Evolutionary conservation across 2,797 vertebrate genomes (phyloP), one percentile per base, ranked within the genome.

Genomic region (Neosalanx taihuensis): DNA sequence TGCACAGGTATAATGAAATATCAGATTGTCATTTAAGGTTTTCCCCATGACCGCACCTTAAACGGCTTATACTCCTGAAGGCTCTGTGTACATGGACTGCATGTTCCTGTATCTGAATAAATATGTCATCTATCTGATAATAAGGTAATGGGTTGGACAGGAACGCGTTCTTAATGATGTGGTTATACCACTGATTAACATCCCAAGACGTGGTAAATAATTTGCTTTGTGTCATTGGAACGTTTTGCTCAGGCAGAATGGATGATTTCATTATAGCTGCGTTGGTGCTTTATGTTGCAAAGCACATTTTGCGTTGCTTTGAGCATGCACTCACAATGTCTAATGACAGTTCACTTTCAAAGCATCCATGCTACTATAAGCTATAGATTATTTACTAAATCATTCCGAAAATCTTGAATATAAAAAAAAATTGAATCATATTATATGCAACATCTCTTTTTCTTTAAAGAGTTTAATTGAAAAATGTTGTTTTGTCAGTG

Each of bases 1-100:
- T 67, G 65, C 53, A 67, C 65, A 67, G 65, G 65, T 53, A 67
- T 53, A 51, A 41, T 41, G 51, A 53, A 53, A 53, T 53, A 53
- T 53, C 4, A 10, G 23, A 18, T 51, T 13, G 6, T 13, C 12
- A 15, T 49, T 51, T 6, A 49, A 29, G 65, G 6, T 49, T 67
- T 18, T 53, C 17, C 2, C 41, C 46, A 26, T 46, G 46, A 49
- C 65, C 46, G 46, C 65, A 67, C 65, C 65, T 67, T 31, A 9
- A 4, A 46, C 30, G 49, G 46, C 26, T 67, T 53, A 17, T 53
- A 53, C 15, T 17, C 51, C 13, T 53, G 4, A 17, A 53, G 51
- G 15, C 6, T 41, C 9, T 10, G 12, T 53, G 51, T 17, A 30
- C 26, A 18, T 13, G 26, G 41, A 4, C 9, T 53, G 46, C 63